These are phyloP conservation scores for Pocillopora grandis DNA, from an alignment of 92 coral and sea anemone genomes.

Conservation along the genomic window DNA sequence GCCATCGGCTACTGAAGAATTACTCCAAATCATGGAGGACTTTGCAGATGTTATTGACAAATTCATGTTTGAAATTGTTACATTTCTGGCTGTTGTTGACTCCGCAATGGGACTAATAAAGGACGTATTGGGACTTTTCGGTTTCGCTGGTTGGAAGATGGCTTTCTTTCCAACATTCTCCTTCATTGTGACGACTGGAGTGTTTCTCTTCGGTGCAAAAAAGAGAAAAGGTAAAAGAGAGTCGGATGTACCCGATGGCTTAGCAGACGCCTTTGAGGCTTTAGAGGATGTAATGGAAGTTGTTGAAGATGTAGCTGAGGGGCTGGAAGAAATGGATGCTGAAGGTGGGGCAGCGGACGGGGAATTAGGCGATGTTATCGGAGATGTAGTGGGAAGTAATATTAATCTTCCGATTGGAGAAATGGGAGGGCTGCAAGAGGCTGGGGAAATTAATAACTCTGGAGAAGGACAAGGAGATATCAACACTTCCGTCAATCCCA, in stretches of 20 bases:
- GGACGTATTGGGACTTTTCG: slow-evolving; percentile 79
- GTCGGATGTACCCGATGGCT: slow-evolving; percentile 74
- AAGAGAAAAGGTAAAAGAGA: slow-evolving; percentile 88
- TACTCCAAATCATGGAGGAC: slow-evolving; percentile 79
- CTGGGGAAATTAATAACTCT: slow-evolving; percentile 37
- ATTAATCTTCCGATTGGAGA: slow-evolving; percentile 25
- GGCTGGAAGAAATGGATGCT: slow-evolving; percentile 59
- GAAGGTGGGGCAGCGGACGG: slow-evolving; percentile 48
- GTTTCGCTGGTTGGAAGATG: slow-evolving; percentile 85
- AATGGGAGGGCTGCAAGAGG: slow-evolving; percentile 23
- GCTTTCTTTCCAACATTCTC: slow-evolving; percentile 89
- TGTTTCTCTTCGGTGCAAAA: slow-evolving; percentile 85
- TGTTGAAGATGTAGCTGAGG: slow-evolving; percentile 82
- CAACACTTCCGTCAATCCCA: slow-evolving; percentile 30
- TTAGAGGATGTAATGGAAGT: slow-evolving; percentile 73
- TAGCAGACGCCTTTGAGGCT: slow-evolving; percentile 76
- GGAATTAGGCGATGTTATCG: slow-evolving; percentile 47
- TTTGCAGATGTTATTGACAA: slow-evolving; percentile 91
- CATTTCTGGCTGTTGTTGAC: slow-evolving; percentile 85
- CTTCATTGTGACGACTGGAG: slow-evolving; percentile 77
- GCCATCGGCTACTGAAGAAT: slow-evolving; percentile 81
- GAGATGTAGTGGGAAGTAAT: slow-evolving; percentile 41
- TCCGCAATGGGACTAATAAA: slow-evolving; percentile 90
- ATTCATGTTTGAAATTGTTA: slow-evolving; percentile 92
- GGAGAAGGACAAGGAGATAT: slow-evolving; percentile 30